Evolutionary conservation across 2,888 invertebrate species (phyloP).

Genomic region (Idaea straminata): DNA sequence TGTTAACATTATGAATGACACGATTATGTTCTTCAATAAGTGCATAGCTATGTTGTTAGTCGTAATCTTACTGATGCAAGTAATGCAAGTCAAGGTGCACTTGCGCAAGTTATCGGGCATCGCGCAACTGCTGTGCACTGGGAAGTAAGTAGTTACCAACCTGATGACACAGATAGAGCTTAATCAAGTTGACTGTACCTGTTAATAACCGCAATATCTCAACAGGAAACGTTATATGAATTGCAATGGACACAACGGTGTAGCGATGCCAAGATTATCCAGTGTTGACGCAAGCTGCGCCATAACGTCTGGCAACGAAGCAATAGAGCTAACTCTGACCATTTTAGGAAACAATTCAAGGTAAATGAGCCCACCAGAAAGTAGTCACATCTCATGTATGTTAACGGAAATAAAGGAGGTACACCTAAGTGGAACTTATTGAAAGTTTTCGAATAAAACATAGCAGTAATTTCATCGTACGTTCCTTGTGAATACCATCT

Average conservation of each 20-base stretch:
- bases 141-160: slow-evolving; percentile 25
- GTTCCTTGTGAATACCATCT: slow-evolving; percentile 8
- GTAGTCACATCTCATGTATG: slow-evolving; percentile 8
- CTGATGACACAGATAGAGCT: slow-evolving; percentile 26
- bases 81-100: slow-evolving; percentile 65
- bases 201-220: slow-evolving; percentile 20
- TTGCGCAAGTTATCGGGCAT: slow-evolving; percentile 56
- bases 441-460: neutral
- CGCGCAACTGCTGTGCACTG: slow-evolving; percentile 30
- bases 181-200: slow-evolving; percentile 24
- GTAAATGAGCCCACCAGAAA: slow-evolving; percentile 40
- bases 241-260: slow-evolving; percentile 13
- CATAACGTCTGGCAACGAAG: slow-evolving; percentile 37
- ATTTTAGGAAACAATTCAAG: slow-evolving; percentile 46
- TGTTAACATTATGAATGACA: slow-evolving; percentile 33
- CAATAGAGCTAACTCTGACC: slow-evolving; percentile 32
- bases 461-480: neutral
- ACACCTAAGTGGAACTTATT: neutral
- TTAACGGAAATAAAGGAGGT: slow-evolving; percentile 6
- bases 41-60: slow-evolving; percentile 19
- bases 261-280: slow-evolving; percentile 26
- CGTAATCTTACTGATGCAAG: slow-evolving; percentile 31
- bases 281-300: slow-evolving; percentile 35
- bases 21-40: slow-evolving; percentile 43
- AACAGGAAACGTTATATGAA: slow-evolving; percentile 18